phyloP scores from a whole-genome alignment of 2,113 vertebrate genomes.

The Nipponia nippon region DNA sequence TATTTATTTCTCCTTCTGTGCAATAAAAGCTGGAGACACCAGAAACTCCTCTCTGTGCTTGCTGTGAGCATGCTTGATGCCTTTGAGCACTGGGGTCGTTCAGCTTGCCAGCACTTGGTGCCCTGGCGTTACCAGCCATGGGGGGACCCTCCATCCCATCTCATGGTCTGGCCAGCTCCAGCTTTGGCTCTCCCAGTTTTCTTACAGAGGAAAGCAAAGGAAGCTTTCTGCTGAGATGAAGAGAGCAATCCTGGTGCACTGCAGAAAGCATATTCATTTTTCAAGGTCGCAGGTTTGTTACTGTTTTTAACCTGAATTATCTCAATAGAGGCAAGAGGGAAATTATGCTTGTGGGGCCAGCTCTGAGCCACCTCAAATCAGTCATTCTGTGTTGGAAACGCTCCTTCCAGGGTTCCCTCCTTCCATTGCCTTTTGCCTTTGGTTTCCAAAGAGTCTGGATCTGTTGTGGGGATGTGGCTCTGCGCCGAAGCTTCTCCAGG shows the following conservation, averaged over 20 bases:
- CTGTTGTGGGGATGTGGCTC: not conserved
- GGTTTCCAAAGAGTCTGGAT: not conserved
- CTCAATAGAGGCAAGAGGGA: not conserved
- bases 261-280: not conserved
- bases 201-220: not conserved
- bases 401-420: not conserved
- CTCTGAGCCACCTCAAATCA: not conserved
- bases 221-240: not conserved
- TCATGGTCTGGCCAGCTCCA: not conserved
- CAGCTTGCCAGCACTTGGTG: rapidly evolving
- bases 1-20: conserved; percentile 28
- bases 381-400: not conserved
- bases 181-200: not conserved
- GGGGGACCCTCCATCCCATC: not conserved
- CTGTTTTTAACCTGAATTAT: not conserved
- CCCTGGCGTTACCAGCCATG: rapidly evolving
- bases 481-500: not conserved
- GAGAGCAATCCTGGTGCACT: not conserved
- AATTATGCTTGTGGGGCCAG: not conserved
- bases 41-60: not conserved
- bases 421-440: not conserved
- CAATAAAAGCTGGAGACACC: conserved; percentile 10
- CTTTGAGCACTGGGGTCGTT: not conserved
- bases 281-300: not conserved
- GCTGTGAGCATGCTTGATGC: not conserved